Conservation (phyloP, 1,140 invertebrate genomes). For the Augochlora pura region DNA sequence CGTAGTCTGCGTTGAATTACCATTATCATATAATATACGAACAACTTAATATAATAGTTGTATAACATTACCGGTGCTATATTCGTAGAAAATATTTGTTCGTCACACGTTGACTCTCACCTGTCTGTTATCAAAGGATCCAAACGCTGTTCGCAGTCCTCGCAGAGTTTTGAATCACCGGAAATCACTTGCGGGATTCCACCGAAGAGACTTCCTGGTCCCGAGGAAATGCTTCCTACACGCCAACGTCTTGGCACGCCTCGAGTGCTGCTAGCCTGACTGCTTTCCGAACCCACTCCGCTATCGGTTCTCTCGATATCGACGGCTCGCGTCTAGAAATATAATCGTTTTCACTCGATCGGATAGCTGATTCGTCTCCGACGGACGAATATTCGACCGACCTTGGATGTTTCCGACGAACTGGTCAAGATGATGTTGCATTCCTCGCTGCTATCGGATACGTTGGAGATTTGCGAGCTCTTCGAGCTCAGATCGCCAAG, state of each 20-base stretch:
- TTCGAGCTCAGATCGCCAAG: slow-evolving; percentile 80
- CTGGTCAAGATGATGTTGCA: slow-evolving; percentile 78
- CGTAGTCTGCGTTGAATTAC: not conserved
- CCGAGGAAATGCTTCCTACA: slow-evolving; percentile 68
- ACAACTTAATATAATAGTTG: too few species aligned
- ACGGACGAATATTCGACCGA: slow-evolving; percentile 29
- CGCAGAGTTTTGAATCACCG: slow-evolving; percentile 75
- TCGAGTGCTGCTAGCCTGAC: slow-evolving; percentile 89
- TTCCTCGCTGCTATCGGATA: slow-evolving; percentile 82
- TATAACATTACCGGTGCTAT: too few species aligned
- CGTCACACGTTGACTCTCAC: slow-evolving; percentile 46
- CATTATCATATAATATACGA: too few species aligned
- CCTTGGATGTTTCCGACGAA: slow-evolving; percentile 75
- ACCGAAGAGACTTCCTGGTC: slow-evolving; percentile 69
- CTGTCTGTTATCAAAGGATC: slow-evolving; percentile 77
- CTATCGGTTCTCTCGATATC: slow-evolving; percentile 95
- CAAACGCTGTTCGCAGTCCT: slow-evolving; percentile 77
- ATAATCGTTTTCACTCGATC: not conserved
- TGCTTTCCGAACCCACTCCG: slow-evolving; percentile 95
- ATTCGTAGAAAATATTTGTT: not conserved
- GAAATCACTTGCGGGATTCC: slow-evolving; percentile 73
- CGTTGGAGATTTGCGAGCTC: slow-evolving; percentile 81
- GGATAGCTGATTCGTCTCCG: too few species aligned
- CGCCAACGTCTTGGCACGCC: slow-evolving; percentile 74
- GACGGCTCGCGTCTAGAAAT: slow-evolving; percentile 75